Base-by-base conservation (phyloP, 2,797 vertebrate genomes). In the Chloroceryle amazona region DNA sequence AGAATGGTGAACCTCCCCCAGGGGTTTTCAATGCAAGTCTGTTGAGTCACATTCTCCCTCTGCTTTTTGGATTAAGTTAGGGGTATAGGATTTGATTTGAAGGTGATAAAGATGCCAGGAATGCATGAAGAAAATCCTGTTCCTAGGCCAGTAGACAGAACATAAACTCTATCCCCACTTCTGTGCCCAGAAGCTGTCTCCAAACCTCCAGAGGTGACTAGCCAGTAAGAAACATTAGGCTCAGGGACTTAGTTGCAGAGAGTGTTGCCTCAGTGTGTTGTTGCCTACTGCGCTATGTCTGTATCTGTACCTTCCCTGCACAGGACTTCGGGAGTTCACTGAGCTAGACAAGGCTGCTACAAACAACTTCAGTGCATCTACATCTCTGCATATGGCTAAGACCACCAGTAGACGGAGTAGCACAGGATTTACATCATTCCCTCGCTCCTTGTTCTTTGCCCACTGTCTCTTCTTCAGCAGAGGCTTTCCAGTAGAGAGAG, bases 21-120 rank as follows among this genome's bases (percentile, higher is more conserved):
- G 86, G 86, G 96, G 67, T 81, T 96, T 94, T 96, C 96, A 94
- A 93, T 85, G 52, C 86, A 91, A 91, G 61, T 68, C 75, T 92
- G 71, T 95, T 94, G 92, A 96, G 92, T 95, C 89, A 95, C 65
- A 81, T 68, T 88, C 70, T 85, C 49, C 70, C 58, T 28, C 26
- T 93, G 58, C 10, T 81, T 96, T 93, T 89, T 92, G 55, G 63
- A 87, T 91, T 78, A 39, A 83, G 22, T 78, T 87, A 93, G 72
- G 67, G 41, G 42, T 72, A 60, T 21, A 78, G 17, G 21, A 80
- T 80, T 87, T 5, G 14, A 44, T 71, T 85, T 71, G 54, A 95
- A 93, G 49, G 67, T 67, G 55, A 91, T 78, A 89, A 92, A 85
- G 63, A 35, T 78, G 49, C 37, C 71, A 89, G 63, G 71, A 95